These are phyloP conservation scores for Scytalopus superciliaris DNA, from an alignment of 2,113 vertebrate species.

Conservation along the genomic window DNA sequence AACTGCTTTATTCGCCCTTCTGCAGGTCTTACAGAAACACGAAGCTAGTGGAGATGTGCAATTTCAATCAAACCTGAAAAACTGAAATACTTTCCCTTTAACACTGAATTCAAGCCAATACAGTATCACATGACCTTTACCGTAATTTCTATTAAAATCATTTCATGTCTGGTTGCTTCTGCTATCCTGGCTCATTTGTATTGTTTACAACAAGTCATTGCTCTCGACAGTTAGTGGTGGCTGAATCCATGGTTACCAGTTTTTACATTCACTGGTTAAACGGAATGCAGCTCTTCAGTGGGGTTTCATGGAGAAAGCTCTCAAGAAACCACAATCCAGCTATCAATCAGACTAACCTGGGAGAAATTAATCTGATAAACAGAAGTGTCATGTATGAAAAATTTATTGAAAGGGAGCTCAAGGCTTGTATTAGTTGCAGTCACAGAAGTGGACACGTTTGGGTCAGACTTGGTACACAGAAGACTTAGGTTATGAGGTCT, in stretches of 20 bases:
- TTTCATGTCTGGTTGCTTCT: slow-evolving; percentile 84
- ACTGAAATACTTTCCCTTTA: slow-evolving; percentile 77
- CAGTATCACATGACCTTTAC: slow-evolving; percentile 81
- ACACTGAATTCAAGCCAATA: slow-evolving; percentile 70
- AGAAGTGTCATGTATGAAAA: slow-evolving; percentile 71
- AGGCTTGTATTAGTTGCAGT: slow-evolving; percentile 53
- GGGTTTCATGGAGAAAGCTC: slow-evolving; percentile 75
- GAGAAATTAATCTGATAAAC: slow-evolving; percentile 81
- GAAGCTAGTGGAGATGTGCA: slow-evolving; percentile 26
- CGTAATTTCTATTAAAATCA: slow-evolving; percentile 84
- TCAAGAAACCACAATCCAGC: slow-evolving; percentile 77
- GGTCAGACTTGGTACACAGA: slow-evolving; percentile 10
- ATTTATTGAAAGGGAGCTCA: slow-evolving; percentile 61
- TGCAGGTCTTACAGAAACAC: background rate
- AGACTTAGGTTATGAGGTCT: slow-evolving; percentile 41
- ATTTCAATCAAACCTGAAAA: slow-evolving; percentile 56
- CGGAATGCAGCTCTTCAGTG: slow-evolving; percentile 78
- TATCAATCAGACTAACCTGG: slow-evolving; percentile 79
- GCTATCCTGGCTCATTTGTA: slow-evolving; percentile 80
- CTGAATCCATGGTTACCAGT: slow-evolving; percentile 83
- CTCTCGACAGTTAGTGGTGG: slow-evolving; percentile 78
- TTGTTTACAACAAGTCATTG: slow-evolving; percentile 84
- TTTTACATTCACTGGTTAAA: slow-evolving; percentile 82
- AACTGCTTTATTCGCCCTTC: slow-evolving; percentile 20
- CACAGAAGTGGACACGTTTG: slow-evolving; percentile 34